phyloP scores from a whole-genome alignment of 2,888 invertebrate genomes.

The Pycnomerus fuliginosus region DNA sequence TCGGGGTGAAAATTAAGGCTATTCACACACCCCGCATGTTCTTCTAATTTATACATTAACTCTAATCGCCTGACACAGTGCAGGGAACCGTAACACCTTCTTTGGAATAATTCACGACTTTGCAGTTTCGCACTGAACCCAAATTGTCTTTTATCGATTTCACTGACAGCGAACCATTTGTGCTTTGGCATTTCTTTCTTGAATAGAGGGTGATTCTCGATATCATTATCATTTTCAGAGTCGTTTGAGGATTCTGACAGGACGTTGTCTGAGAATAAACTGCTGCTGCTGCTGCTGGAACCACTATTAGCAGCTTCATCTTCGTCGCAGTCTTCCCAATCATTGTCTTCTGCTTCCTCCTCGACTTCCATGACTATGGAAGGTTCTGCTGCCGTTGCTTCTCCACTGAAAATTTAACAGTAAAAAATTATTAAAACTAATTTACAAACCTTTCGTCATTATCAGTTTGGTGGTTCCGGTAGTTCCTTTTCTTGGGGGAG shows the following conservation, averaged over 20 bases:
- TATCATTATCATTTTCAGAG: slow-evolving; percentile 45
- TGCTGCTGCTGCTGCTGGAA: background rate
- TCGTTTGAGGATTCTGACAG: slow-evolving; percentile 17
- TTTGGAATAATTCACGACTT: slow-evolving; percentile 42
- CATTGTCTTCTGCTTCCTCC: slow-evolving; percentile 9
- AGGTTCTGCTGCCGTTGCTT: slow-evolving; percentile 15
- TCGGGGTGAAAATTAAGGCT: slow-evolving; percentile 85
- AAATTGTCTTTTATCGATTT: slow-evolving; percentile 66
- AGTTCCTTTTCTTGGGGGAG: slow-evolving; percentile 37
- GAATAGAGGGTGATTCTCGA: slow-evolving; percentile 54
- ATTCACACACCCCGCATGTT: slow-evolving; percentile 90
- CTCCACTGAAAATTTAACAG: slow-evolving; percentile 14
- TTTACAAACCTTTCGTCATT: no score
- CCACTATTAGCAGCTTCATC: slow-evolving; percentile 15
- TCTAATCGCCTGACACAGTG: slow-evolving; percentile 81
- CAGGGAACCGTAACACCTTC: slow-evolving; percentile 76
- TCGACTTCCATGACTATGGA: background rate
- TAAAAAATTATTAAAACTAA: no score
- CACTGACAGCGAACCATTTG: slow-evolving; percentile 64
- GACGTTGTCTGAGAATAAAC: slow-evolving; percentile 9
- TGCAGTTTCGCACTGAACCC: slow-evolving; percentile 55
- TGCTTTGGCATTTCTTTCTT: slow-evolving; percentile 65
- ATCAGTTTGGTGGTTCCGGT: no score
- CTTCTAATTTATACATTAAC: slow-evolving; percentile 71
- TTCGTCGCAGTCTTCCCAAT: slow-evolving; percentile 26